Percentiles rank a stretch among this genome's conserved stretches.
phyloP scores from a whole-genome alignment of 2,113 vertebrate genomes.

The Muntiacus reevesi region DNA sequence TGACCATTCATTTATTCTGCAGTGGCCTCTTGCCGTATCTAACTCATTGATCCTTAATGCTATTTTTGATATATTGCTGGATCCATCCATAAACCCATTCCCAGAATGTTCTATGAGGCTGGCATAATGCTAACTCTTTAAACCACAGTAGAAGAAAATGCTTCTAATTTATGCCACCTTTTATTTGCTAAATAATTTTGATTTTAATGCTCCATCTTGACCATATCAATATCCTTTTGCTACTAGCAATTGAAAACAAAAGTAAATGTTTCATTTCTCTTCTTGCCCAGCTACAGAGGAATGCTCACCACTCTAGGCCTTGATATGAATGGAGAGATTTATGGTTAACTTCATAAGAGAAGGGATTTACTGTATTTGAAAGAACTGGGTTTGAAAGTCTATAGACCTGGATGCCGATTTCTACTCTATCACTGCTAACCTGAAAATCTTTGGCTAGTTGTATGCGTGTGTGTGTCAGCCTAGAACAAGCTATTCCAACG shows the following conservation, averaged over 20 bases:
- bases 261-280: conserved; percentile 65
- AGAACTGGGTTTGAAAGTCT: neutral
- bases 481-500: neutral
- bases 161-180: conserved; percentile 74
- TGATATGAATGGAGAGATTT: conserved; percentile 34
- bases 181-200: conserved; percentile 77
- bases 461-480: neutral
- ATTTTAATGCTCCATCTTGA: conserved; percentile 70
- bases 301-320: conserved; percentile 22
- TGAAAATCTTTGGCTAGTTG: neutral
- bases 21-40: conserved; percentile 61
- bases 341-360: conserved; percentile 15
- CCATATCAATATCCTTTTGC: conserved; percentile 73
- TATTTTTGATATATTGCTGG: conserved; percentile 63
- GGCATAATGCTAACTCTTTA: conserved; percentile 53
- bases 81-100: conserved; percentile 46
- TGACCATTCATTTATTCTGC: conserved; percentile 64
- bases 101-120: conserved; percentile 40
- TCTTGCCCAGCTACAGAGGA: conserved; percentile 31
- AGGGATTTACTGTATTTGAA: neutral
- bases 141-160: conserved; percentile 67
- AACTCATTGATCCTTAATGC: conserved; percentile 50
- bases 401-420: neutral
- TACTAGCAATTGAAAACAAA: conserved; percentile 63
- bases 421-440: neutral